Conservation (phyloP, 2,113 vertebrate genomes). For the Boulengeromyrus knoepffleri region DNA sequence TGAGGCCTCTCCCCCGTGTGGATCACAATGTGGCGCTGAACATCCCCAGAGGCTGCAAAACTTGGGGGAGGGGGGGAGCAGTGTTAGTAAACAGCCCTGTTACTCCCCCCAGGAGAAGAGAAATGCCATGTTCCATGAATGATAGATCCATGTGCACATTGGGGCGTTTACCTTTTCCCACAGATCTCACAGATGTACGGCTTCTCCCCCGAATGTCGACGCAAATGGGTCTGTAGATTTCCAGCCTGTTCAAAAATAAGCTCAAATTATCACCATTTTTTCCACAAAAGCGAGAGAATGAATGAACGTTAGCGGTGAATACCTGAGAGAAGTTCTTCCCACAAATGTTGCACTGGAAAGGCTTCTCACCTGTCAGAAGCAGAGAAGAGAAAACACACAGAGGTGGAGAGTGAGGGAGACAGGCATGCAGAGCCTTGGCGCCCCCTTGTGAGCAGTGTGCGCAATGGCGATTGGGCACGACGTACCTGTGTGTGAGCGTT, state of each 20-base stretch:
- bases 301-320: constrained; percentile 28
- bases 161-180: constrained; percentile 77
- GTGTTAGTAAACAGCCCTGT: background rate
- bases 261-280: background rate
- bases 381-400: constrained; percentile 25
- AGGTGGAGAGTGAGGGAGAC: background rate
- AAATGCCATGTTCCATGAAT: background rate
- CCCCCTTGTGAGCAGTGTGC: background rate
- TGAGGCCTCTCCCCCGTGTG: constrained; percentile 94
- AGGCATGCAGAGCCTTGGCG: background rate
- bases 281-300: background rate
- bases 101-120: background rate
- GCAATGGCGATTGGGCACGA: background rate
- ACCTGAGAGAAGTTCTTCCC: constrained; percentile 98
- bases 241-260: constrained; percentile 68
- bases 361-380: constrained; percentile 86
- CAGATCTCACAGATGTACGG: constrained; percentile 97
- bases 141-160: background rate
- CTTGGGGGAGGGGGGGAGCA: constrained; percentile 46
- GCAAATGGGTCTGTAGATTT: constrained; percentile 90
- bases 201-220: constrained; percentile 92
- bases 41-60: constrained; percentile 91
- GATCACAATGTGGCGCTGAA: constrained; percentile 90
- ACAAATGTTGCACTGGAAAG: constrained; percentile 95
- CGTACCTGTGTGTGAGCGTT: constrained; percentile 91